Conservation (phyloP, 2,797 vertebrate species). For the Hapalemur alaotrensis region DNA sequence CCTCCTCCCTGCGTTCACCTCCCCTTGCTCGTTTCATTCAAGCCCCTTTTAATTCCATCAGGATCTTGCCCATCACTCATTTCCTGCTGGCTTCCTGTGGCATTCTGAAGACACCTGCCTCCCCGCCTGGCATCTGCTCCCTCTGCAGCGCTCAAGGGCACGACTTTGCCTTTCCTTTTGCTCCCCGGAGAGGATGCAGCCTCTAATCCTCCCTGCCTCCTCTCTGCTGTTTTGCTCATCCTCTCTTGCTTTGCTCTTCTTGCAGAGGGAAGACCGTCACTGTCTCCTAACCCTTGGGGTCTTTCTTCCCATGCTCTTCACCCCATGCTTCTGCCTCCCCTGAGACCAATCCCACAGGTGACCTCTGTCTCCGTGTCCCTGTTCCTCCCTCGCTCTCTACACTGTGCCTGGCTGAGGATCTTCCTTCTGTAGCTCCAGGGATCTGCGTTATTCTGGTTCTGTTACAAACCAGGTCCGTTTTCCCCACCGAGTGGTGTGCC, state of each 20-base stretch:
- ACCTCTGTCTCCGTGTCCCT: background rate
- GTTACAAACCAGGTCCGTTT: background rate
- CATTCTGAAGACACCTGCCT: accelerated
- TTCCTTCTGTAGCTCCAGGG: background rate
- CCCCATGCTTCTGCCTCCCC: background rate
- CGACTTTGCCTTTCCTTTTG: background rate
- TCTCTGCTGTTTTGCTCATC: background rate
- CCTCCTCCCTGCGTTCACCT: background rate
- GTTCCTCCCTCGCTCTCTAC: background rate
- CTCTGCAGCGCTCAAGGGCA: background rate
- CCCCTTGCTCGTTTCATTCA: background rate
- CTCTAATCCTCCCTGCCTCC: background rate
- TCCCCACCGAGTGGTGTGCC: background rate
- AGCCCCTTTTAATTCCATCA: background rate
- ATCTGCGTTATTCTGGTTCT: background rate
- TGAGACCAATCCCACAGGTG: background rate
- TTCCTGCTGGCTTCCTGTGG: background rate
- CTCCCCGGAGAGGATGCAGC: background rate
- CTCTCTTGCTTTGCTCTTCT: background rate
- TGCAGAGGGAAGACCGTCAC: background rate
- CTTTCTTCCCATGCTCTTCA: background rate
- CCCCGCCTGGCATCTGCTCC: background rate
- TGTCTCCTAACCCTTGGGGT: background rate
- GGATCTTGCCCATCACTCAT: background rate
- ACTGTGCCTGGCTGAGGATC: background rate